Conservation (phyloP, 2,888 invertebrate genomes). For the Harpalus rufipes region DNA sequence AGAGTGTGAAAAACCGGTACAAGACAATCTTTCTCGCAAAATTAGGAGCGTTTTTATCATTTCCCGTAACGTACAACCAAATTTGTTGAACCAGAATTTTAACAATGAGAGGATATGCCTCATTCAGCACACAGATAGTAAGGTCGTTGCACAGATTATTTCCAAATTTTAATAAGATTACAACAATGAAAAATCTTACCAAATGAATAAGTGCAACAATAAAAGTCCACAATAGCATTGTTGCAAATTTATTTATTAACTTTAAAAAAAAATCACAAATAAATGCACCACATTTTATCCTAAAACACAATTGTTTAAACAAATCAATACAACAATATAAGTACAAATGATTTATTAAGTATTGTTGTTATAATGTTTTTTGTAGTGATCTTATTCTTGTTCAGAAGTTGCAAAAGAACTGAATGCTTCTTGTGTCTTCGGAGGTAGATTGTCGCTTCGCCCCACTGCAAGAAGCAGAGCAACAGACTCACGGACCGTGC, state of each 20-base stretch:
- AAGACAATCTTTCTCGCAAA: conserved; percentile 61
- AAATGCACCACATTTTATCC: not conserved
- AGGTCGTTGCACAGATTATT: not conserved
- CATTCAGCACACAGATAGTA: not conserved
- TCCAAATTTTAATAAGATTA: not conserved
- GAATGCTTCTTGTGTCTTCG: not conserved
- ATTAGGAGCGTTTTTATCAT: conserved; percentile 48
- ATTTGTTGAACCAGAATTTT: not conserved
- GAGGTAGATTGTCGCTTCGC: conserved; percentile 35
- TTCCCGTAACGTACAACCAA: conserved; percentile 18
- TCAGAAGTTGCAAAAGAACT: conserved; percentile 9
- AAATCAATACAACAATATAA: conserved; percentile 2
- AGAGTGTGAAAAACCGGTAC: conserved; percentile 64
- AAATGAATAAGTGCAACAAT: not conserved
- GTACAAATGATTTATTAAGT: not conserved
- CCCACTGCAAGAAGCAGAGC: conserved; percentile 54
- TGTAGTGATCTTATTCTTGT: not conserved
- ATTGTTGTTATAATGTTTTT: not conserved
- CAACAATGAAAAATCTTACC: not conserved
- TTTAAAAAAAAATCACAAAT: not conserved
- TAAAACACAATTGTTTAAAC: not conserved
- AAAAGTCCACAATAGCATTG: not conserved
- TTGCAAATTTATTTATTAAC: not conserved
- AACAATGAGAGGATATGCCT: not conserved
- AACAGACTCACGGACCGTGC: conserved; percentile 15